A percentile compares a stretch with the other conserved stretches of the same genome.
phyloP scores from a whole-genome alignment of 2,797 vertebrate genomes.

The Hypotaenidia philippensis region DNA sequence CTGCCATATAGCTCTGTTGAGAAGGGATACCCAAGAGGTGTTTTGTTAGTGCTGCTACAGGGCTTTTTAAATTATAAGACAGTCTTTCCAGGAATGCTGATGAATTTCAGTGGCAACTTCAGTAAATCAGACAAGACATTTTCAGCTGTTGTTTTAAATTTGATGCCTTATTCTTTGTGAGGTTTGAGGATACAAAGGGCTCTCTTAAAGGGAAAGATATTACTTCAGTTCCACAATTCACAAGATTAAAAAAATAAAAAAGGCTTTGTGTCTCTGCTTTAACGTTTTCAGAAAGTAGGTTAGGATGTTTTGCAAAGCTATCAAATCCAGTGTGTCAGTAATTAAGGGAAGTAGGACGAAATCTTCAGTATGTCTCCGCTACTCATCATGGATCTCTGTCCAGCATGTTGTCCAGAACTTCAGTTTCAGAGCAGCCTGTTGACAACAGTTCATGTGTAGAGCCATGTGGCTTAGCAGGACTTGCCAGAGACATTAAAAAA shows the following conservation, averaged over 20 bases:
- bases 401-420: not conserved
- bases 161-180: not conserved
- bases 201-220: not conserved
- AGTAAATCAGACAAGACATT: slow-evolving; percentile 4
- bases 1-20: not conserved
- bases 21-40: not conserved
- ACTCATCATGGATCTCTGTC: not conserved
- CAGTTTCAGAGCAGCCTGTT: not conserved
- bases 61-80: not conserved
- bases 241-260: not conserved
- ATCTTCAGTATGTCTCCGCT: not conserved
- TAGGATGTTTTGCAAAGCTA: not conserved
- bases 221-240: not conserved
- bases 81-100: not conserved
- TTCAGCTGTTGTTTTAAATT: slow-evolving; percentile 7
- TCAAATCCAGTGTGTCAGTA: not conserved
- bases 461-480: not conserved
- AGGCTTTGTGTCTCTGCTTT: not conserved
- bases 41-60: not conserved
- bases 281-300: not conserved
- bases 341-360: not conserved
- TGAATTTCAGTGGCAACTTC: not conserved
- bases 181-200: not conserved
- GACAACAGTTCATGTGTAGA: not conserved
- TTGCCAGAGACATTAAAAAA: not conserved